phyloP scores from a whole-genome alignment of 2,797 vertebrate species.

The Pterois miles region DNA sequence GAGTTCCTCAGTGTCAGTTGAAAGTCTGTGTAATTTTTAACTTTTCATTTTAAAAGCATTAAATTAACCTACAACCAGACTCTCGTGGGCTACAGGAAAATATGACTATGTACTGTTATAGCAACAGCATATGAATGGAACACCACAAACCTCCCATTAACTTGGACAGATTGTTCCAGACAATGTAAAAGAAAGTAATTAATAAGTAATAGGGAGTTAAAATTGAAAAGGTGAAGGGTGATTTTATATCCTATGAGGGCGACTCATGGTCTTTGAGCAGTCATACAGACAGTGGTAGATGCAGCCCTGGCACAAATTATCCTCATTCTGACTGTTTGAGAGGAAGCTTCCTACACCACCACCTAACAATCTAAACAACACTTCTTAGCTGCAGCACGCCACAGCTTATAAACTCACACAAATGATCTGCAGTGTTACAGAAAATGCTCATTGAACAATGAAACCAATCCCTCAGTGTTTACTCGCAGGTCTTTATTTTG shows the following conservation, averaged over 20 bases:
- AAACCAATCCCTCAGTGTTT: conserved; percentile 8
- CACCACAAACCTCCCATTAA: not conserved
- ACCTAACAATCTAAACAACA: not conserved
- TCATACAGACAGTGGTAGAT: not conserved
- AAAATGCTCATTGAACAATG: not conserved
- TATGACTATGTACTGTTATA: not conserved
- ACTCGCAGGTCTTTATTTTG: not conserved
- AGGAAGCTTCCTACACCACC: not conserved
- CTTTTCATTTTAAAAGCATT: too few relatives aligned
- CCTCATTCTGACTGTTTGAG: not conserved
- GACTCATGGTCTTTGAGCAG: not conserved
- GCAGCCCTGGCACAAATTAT: not conserved
- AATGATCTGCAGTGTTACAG: not conserved
- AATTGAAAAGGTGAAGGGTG: not conserved
- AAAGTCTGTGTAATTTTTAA: not conserved
- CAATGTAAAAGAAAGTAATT: not conserved
- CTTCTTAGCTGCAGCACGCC: not conserved
- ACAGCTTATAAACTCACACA: not conserved
- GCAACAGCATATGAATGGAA: not conserved
- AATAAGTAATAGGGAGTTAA: not conserved
- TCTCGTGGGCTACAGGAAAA: not conserved
- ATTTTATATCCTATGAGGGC: not conserved
- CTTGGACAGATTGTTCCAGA: not conserved
- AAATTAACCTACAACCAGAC: too few relatives aligned
- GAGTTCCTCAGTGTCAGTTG: not conserved